A percentile compares a stretch with the other conserved stretches of the same genome.
These are phyloP conservation scores for Sinosuthora webbiana DNA, from an alignment of 2,113 vertebrate genomes.

Conservation along the genomic window DNA sequence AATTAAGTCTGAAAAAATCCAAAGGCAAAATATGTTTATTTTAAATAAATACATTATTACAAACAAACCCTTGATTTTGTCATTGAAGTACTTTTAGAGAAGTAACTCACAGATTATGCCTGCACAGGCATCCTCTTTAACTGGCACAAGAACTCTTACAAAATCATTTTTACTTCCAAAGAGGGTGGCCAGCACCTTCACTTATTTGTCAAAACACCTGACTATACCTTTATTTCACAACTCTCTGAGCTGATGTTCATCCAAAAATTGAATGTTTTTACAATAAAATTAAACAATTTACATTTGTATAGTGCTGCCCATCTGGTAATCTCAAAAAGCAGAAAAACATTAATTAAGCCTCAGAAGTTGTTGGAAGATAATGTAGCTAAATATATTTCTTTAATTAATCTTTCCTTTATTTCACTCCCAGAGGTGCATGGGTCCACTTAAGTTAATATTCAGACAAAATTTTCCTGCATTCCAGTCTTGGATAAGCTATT, in stretches of 20 bases:
- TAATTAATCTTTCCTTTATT: neutral
- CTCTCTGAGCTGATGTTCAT: neutral
- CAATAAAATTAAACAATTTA: neutral
- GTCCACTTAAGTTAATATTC: neutral
- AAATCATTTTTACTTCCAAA: neutral
- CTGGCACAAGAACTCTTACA: neutral
- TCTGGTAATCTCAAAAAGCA: constrained; percentile 30
- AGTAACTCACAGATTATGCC: neutral
- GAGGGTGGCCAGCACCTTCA: neutral
- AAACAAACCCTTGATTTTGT: neutral
- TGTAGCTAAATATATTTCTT: constrained; percentile 19
- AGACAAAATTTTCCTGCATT: neutral
- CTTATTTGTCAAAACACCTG: neutral
- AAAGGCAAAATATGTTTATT: neutral
- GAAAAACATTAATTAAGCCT: constrained; percentile 11
- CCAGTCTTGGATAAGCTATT: neutral
- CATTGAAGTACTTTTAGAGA: neutral
- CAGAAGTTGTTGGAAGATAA: neutral
- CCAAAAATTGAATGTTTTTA: neutral
- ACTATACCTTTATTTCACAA: neutral
- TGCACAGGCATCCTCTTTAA: neutral
- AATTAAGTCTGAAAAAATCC: neutral
- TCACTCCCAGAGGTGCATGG: neutral
- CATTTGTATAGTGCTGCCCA: neutral
- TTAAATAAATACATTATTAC: neutral